These are phyloP conservation scores for Meloe dianella DNA, from an alignment of 2,888 invertebrate species.

Conservation along the genomic window DNA sequence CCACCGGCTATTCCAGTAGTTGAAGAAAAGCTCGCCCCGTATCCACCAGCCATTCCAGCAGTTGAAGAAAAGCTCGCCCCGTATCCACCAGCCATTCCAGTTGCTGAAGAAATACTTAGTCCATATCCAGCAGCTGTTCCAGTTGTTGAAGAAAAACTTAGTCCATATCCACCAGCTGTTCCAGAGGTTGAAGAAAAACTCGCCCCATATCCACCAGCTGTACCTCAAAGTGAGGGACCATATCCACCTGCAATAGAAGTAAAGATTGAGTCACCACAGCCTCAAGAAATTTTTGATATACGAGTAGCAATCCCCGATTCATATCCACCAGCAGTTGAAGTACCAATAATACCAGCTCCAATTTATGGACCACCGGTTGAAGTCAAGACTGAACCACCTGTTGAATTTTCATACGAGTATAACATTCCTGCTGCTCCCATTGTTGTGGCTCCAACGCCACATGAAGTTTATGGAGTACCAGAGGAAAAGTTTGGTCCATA, in stretches of 20 bases:
- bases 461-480: background rate
- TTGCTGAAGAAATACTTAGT: background rate
- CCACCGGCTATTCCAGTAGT: conserved; percentile 1
- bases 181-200: background rate
- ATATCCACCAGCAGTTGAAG: background rate
- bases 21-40: background rate
- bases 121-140: background rate
- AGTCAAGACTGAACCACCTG: background rate
- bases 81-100: background rate
- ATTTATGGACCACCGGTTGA: conserved; percentile 8
- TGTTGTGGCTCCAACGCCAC: background rate
- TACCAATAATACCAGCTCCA: too few relatives aligned
- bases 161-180: background rate
- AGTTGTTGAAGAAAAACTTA: background rate
- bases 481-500: background rate
- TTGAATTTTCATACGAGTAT: conserved; percentile 18
- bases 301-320: too few relatives aligned
- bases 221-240: background rate
- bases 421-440: conserved; percentile 11
- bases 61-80: background rate
- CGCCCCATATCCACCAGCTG: background rate
- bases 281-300: too few relatives aligned
- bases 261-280: background rate
- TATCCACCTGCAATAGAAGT: background rate
- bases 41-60: background rate